Evolutionary conservation across 2,113 vertebrate genomes (phyloP).

Genomic region (Abramis brama): DNA sequence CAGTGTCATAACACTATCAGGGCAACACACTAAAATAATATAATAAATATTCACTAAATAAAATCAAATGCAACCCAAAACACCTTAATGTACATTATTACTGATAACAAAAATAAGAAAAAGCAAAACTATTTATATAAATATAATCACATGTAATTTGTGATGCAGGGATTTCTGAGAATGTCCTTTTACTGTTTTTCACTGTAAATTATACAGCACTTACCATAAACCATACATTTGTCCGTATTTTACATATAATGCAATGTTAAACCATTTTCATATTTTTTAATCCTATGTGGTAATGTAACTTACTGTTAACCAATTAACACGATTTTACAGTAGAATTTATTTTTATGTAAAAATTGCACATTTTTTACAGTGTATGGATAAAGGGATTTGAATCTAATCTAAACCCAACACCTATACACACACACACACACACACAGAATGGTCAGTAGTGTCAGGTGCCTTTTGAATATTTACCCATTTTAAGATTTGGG

Average conservation of each 20-base stretch:
- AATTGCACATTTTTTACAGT: not conserved
- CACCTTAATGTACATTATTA: too few relatives aligned
- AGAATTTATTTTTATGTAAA: not conserved
- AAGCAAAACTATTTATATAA: too few relatives aligned
- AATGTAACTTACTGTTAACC: not conserved
- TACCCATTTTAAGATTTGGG: slow-evolving; percentile 47
- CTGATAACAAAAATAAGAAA: too few relatives aligned
- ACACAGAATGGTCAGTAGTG: not conserved
- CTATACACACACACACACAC: not conserved
- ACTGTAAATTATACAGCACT: not conserved
- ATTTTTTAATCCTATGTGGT: not conserved
- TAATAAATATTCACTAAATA: too few relatives aligned
- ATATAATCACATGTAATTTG: not conserved
- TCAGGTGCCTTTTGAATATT: slow-evolving; percentile 45
- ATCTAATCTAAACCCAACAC: slow-evolving; percentile 27
- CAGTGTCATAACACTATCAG: not conserved
- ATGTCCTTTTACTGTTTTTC: not conserved
- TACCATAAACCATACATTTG: not conserved
- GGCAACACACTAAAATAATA: not conserved
- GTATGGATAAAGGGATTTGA: not conserved
- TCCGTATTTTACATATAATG: not conserved
- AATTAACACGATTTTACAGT: not conserved
- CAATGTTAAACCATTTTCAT: too few relatives aligned
- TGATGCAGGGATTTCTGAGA: not conserved
- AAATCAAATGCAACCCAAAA: too few relatives aligned